Percentiles rank a stretch among this genome's conserved stretches.
Evolutionary conservation across 2,113 vertebrate genomes (phyloP).

Genomic region (Myrmecophaga tridactyla): DNA sequence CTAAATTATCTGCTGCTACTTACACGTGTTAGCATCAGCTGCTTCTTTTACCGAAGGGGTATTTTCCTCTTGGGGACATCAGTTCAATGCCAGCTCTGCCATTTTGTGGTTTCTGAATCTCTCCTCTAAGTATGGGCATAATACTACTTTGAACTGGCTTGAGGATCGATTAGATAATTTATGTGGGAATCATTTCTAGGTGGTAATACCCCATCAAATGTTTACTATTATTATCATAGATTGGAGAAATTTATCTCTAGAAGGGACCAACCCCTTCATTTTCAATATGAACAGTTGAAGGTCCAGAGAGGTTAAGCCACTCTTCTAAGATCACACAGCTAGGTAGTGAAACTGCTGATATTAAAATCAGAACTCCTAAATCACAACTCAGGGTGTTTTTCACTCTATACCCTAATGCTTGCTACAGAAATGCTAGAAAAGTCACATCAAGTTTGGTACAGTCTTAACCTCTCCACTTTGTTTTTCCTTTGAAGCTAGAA

Average conservation of each 20-base stretch:
- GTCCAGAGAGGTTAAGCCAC: constrained; percentile 49
- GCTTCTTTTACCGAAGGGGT: constrained; percentile 55
- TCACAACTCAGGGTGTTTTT: background rate
- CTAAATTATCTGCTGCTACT: constrained; percentile 51
- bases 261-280: constrained; percentile 1
- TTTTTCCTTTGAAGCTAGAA: background rate
- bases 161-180: constrained; percentile 43
- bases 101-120: constrained; percentile 72
- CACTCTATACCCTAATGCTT: background rate
- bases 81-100: constrained; percentile 63
- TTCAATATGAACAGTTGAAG: constrained; percentile 32
- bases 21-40: constrained; percentile 71
- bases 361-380: background rate
- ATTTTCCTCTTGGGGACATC: constrained; percentile 69
- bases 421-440: background rate
- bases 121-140: constrained; percentile 61
- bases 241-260: constrained; percentile 23
- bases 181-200: constrained; percentile 42
- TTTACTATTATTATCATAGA: constrained; percentile 52
- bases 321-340: constrained; percentile 56
- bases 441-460: background rate
- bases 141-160: constrained; percentile 36
- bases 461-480: background rate
- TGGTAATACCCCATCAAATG: constrained; percentile 38
- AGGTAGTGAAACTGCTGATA: background rate